These are phyloP conservation scores for Illadopsis cleaveri DNA, from an alignment of 2,113 vertebrate species.

Conservation along the genomic window DNA sequence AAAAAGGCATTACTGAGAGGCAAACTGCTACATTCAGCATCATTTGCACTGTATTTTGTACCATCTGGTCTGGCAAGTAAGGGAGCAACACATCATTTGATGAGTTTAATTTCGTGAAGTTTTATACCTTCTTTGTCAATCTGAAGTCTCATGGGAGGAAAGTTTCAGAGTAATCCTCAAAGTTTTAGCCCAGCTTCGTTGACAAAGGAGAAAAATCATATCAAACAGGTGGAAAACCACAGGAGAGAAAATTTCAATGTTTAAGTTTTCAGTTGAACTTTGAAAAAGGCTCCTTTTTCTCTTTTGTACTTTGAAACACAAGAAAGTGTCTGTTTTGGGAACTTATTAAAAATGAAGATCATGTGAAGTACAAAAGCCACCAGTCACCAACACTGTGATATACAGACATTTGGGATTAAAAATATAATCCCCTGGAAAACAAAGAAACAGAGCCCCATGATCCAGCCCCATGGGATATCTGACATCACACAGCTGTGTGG, in stretches of 20 bases:
- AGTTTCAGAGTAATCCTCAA: background rate
- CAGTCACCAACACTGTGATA: background rate
- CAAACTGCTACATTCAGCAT: background rate
- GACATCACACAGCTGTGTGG: background rate
- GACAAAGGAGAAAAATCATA: background rate
- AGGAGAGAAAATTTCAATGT: background rate
- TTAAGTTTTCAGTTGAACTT: background rate
- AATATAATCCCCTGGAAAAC: background rate
- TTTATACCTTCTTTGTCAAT: background rate
- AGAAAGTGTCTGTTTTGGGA: background rate
- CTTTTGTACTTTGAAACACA: background rate
- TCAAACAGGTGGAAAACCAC: background rate
- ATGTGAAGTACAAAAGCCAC: background rate
- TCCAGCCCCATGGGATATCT: background rate
- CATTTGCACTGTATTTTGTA: background rate
- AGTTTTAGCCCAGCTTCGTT: background rate
- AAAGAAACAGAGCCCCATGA: background rate
- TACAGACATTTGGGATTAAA: background rate
- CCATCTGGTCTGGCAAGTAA: background rate
- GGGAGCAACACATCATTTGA: background rate
- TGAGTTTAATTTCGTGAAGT: background rate
- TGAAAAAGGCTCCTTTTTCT: background rate
- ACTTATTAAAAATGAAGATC: background rate
- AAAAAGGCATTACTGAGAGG: background rate
- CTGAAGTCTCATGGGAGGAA: background rate